Evolutionary conservation across 2,888 invertebrate species (phyloP).

Genomic region (Phengaris alcon): DNA sequence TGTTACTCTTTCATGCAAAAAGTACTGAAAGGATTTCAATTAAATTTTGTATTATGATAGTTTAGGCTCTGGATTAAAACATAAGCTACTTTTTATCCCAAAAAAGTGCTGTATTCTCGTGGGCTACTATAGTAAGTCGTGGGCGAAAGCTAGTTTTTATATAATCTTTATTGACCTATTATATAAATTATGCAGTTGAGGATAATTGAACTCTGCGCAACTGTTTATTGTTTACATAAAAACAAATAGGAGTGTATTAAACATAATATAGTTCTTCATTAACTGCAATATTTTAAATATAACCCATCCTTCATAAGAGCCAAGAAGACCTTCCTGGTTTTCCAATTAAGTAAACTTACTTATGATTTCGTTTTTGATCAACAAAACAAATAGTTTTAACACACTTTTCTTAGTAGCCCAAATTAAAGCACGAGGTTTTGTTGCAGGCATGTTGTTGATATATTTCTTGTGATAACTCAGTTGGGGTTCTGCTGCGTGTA

Average conservation of each 20-base stretch:
- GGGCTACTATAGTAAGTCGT: too few species aligned
- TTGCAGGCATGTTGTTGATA: slow-evolving; percentile 86
- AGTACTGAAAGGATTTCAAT: too few species aligned
- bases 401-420: not conserved
- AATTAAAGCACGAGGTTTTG: slow-evolving; percentile 44
- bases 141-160: not conserved
- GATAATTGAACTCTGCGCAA: not conserved
- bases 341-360: not conserved
- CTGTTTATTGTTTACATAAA: slow-evolving; percentile 1
- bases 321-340: not conserved
- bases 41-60: too few species aligned
- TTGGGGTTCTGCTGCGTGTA: slow-evolving; percentile 98
- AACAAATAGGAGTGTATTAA: not conserved
- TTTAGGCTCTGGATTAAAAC: too few species aligned
- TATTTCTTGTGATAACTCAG: slow-evolving; percentile 94
- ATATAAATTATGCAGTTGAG: slow-evolving; percentile 11
- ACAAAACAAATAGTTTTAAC: not conserved
- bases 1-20: too few species aligned
- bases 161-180: not conserved
- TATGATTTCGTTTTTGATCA: not conserved
- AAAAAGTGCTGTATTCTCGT: too few species aligned
- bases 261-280: not conserved
- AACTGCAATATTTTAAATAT: not conserved
- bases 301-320: not conserved
- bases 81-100: too few species aligned